Evolutionary conservation across 2,113 vertebrate species (phyloP), one percentile per base, ranked within the genome.

Genomic region (Chamaetylas fuelleborni): DNA sequence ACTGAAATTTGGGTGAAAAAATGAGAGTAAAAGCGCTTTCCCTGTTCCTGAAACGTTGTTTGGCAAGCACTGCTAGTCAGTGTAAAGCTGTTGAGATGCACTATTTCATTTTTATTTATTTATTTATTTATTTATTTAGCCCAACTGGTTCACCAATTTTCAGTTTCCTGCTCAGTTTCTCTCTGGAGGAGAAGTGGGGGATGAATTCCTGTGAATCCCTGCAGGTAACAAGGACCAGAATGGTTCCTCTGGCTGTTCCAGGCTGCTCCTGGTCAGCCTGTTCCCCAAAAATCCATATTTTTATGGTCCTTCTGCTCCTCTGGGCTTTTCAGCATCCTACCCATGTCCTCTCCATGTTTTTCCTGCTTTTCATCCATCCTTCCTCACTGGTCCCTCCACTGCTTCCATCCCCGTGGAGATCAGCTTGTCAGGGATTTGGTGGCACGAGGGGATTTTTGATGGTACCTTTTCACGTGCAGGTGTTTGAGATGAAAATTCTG

Each of bases 221-320:
- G 8, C 22, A 53, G n/a, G 26, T 33, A 76, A 18, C 12, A 42
- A 24, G 54, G 58, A 50, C 28, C 40, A 43, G 19, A 34, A 24
- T 0, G 0, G 5, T 48, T 7, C 31, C 33, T 71, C 36, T 78
- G n/a, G 19, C 34, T 73, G n/a, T 36, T 47, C 40, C 36, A 26
- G 31, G 28, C 17, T 77, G 24, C 40, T 93, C 58, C 69, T 93
- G 64, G 3, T 50, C 28, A 70, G 42, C 31, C 18, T 66, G 7
- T 25, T 78, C 23, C 43, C 33, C 26, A 47, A 13, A 14, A 40
- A 28, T 38, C 28, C 29, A 6, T 11, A 5, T 4, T 60, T 93
- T 57, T 8, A 3, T 5, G 6, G 14, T 61, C 10, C 25, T 4
- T 14, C 48, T 72, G 38, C 17, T 88, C 33, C 57, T 90, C 25